phyloP scores from a whole-genome alignment of 2,888 invertebrate genomes.

The Polylopha cassiicola region DNA sequence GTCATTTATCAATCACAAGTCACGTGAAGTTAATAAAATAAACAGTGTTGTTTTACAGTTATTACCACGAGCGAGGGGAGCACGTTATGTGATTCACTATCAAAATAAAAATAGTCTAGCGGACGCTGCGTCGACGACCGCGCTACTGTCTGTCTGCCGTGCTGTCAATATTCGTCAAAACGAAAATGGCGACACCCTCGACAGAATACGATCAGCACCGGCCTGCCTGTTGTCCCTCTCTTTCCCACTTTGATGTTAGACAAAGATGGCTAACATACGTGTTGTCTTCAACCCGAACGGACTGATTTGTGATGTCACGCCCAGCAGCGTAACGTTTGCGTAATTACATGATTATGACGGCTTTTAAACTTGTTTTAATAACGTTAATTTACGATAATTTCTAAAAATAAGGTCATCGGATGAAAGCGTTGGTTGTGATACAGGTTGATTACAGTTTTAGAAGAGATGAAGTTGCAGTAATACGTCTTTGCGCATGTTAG shows the following conservation, averaged over 20 bases:
- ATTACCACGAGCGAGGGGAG: conserved; percentile 46
- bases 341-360: conserved; percentile 68
- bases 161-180: conserved; percentile 86
- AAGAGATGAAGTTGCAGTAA: conserved; percentile 49
- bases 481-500: conserved; percentile 73
- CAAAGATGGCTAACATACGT: conserved; percentile 51
- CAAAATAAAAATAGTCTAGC: conserved; percentile 74
- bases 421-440: conserved; percentile 60
- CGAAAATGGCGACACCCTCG: conserved; percentile 84
- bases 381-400: conserved; percentile 66
- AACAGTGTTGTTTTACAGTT: conserved; percentile 38
- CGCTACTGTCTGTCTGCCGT: conserved; percentile 75
- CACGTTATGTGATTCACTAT: conserved; percentile 69
- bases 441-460: conserved; percentile 55
- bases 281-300: conserved; percentile 68
- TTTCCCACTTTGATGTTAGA: conserved; percentile 34
- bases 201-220: conserved; percentile 73
- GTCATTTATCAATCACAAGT: conserved; percentile 52
- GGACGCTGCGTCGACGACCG: conserved; percentile 73
- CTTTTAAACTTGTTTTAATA: conserved; percentile 73
- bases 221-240: conserved; percentile 52
- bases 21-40: conserved; percentile 48
- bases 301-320: conserved; percentile 78
- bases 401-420: conserved; percentile 56
- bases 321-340: conserved; percentile 77